Percentiles rank a stretch among this genome's conserved stretches.
Conservation (phyloP, 2,113 vertebrate genomes). For the Salminus brasiliensis region DNA sequence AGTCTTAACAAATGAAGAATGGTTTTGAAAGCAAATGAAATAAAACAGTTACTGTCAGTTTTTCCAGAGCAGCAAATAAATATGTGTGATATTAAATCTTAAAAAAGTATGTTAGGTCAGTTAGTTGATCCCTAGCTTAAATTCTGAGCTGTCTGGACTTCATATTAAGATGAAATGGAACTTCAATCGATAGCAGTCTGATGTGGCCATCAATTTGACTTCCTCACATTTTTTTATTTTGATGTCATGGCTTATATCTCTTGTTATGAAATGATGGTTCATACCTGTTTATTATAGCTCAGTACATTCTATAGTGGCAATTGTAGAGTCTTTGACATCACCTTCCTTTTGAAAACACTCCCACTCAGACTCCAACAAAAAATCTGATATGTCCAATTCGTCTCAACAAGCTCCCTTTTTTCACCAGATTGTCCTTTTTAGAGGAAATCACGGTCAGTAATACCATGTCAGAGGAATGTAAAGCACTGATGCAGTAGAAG, state of each 20-base stretch:
- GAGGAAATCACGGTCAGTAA: background rate
- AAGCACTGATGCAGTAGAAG: background rate
- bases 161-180: background rate
- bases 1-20: background rate
- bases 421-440: background rate
- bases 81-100: background rate
- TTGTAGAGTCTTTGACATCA: background rate
- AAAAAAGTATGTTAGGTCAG: background rate
- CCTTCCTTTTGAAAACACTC: background rate
- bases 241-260: background rate
- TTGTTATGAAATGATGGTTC: background rate
- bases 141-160: background rate
- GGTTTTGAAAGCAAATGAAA: background rate
- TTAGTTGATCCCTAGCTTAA: too few relatives aligned
- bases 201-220: background rate
- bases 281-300: background rate
- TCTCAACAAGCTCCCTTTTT: background rate
- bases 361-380: background rate
- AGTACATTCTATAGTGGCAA: background rate
- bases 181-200: background rate
- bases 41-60: background rate
- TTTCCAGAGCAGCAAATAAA: slow-evolving; percentile 22
- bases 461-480: background rate
- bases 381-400: background rate
- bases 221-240: background rate